Evolutionary conservation across 2,113 vertebrate species (phyloP), one percentile per base, ranked within the genome.

Genomic region (Pomatorhinus ruficollis): DNA sequence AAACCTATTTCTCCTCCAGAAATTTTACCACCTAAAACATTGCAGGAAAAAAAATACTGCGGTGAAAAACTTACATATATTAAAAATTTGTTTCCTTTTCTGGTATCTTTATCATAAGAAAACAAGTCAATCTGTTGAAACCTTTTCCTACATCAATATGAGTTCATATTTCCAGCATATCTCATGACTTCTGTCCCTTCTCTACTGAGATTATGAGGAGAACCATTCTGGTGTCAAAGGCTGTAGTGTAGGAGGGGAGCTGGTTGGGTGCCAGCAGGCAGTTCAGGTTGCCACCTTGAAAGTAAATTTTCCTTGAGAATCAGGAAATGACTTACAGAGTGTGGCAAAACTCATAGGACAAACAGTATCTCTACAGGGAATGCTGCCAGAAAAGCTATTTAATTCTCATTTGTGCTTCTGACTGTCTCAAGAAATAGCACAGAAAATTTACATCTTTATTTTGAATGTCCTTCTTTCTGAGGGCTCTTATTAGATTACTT

Each of bases 221-320:
- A 87, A 87, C 50, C 16, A 79, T 33, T 39, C 8, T 3, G 0
- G 39, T 57, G 59, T 35, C n/a, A 60, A 63, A 93, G 87, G 65
- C 47, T 82, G 33, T 45, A 37, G 15, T 0, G 3, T 45, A 89
- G 90, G 76, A 89, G 74, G 64, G 39, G n/a, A 68, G 76, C 57
- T 92, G 96, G 72, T 49, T 31, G 11, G 31, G 37, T 93, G 90
- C 92, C 95, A 92, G 39, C 40, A 75, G 72, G 65, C 8, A 0
- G 83, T 71, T 96, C 90, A 76, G 31, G 42, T 90, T 94, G 65
- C 93, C 83, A 81, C 93, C 83, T 83, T 93, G 88, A 96, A 92
- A 92, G 85, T 56, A 95, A 87, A 89, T 93, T 90, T 94, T 78
- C 72, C 61, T 72, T 33, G 30, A 93, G 93, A 94, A 86, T 16